Conservation (phyloP, 2,113 vertebrate species). For the Campylomormyrus numenius region DNA sequence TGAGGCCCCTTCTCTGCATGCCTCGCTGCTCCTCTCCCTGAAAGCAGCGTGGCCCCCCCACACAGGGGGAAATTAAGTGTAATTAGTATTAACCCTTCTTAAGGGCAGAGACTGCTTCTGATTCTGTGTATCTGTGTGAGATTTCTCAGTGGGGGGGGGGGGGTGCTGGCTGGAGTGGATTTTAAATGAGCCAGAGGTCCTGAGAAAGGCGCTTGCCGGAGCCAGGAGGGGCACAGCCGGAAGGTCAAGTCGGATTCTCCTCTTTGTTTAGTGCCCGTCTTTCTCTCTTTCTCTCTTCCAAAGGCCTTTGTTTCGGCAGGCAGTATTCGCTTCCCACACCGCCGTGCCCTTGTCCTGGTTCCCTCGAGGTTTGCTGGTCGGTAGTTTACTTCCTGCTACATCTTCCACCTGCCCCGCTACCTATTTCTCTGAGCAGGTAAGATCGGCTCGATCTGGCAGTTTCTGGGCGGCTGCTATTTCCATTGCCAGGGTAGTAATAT, state of each 20-base stretch:
- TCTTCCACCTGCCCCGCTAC: not conserved
- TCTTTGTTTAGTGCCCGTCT: not conserved
- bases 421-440: not conserved
- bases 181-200: slow-evolving; percentile 15
- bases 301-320: not conserved
- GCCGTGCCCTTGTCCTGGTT: not conserved
- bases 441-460: not conserved
- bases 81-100: slow-evolving; percentile 14
- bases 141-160: not conserved
- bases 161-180: not conserved
- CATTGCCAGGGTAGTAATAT: not conserved
- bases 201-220: not conserved
- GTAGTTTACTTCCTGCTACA: not conserved
- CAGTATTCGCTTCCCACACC: not conserved
- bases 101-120: not conserved
- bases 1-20: slow-evolving; percentile 8
- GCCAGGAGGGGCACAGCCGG: not conserved
- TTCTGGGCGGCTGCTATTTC: not conserved
- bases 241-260: slow-evolving; percentile 4
- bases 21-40: not conserved
- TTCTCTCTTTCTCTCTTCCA: not conserved
- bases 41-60: not conserved
- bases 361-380: not conserved
- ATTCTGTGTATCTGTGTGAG: not conserved
- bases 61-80: slow-evolving; percentile 6